Evolutionary conservation across 1,140 invertebrate genomes (phyloP), one percentile per base, ranked within the genome.

Genomic region (Zaprionus vittiger): DNA sequence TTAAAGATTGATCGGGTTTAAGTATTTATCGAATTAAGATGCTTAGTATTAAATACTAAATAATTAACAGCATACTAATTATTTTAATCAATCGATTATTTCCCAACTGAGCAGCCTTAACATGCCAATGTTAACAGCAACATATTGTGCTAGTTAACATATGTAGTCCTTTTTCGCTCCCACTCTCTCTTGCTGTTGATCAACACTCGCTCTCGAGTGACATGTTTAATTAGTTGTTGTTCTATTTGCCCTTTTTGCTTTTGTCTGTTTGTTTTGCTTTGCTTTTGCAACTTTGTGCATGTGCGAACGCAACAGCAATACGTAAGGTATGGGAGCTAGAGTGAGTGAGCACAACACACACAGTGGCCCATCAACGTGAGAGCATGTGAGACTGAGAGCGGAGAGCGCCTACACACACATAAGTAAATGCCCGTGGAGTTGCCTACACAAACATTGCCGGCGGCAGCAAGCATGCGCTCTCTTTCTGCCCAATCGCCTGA

Each of bases 391-490:
- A n/a, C 7, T n/a, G 34, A 57, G 54, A 66, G 64, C 38, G 41
- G 41, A 47, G 41, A 47, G 41, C 17, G 41, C 41, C 41, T 47
- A 47, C 41, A 44, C 15, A 44, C 41, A 47, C 31, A 3, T 4
- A 34, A 34, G 31, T 47, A 38, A 38, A 17, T 63, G 38, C 15
- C 28, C 34, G 17, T 52, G 60, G 60, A 73, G 70, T 74, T 73
- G 38, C 52, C 38, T 38, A 37, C 5, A 67, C 69, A 37, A 52
- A 24, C 37, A 31, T 66, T 77, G 44, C 74, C 74, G 74, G 74
- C 71, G 74, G 80, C 84, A 89, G 75, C 81, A 90, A 87, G 85
- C 84, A 90, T 89, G 84, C 84, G 84, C 81, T 89, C 84, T 83
- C 85, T 90, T 73, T 89, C 78, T 89, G 70, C 52, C 74, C 64